Base-by-base conservation (phyloP, 2,888 invertebrate genomes). In the Cylindroiulus punctatus region DNA sequence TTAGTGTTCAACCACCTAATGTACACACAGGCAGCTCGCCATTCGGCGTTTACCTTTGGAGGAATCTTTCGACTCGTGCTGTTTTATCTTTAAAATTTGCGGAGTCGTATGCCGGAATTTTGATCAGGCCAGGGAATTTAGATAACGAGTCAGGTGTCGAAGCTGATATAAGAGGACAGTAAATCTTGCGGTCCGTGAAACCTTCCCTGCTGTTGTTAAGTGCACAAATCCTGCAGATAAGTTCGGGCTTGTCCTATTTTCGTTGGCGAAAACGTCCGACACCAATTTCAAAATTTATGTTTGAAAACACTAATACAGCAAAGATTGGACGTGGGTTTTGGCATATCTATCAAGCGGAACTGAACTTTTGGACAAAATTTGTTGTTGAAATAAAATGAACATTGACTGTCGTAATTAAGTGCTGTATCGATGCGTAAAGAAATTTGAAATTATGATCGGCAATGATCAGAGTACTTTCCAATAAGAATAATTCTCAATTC, bases 61-160 rank as follows among this genome's bases (percentile, higher is more conserved):
- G 65, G 65, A 26, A 65, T 65, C 65, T 65, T 65, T 65, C 65
- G 65, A 65, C 65, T 65, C 65, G 26, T 65, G n/a, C 22, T 3
- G 22, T 1, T 65, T 65, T 65, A 65, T 65, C 65, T 65, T 22
- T 65, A 26, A 65, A 22, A 65, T 26, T 65, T 26, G 22, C 26
- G 0, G 65, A 82, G 82, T 82, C 40, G n/a, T 82, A 42, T 82
- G 82, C 42, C 36, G 82, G 42, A 82, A 82, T 82, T 82, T 19
- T 82, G 82, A 82, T 82, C 82, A 40, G 82, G 82, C 42, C 82
- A 82, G 82, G 42, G 82, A 82, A 82, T 82, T 82, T 82, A 40
- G 82, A 82, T 82, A 32, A 82, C n/a, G 42, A 36, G 36, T 82
- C 82, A 82, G 82, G 82, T 82, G 82, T 32, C 42, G 82, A 82